Percentiles rank a stretch among this genome's conserved stretches.
Conservation (phyloP, 2,797 vertebrate genomes). For the Acanthopagrus latus region DNA sequence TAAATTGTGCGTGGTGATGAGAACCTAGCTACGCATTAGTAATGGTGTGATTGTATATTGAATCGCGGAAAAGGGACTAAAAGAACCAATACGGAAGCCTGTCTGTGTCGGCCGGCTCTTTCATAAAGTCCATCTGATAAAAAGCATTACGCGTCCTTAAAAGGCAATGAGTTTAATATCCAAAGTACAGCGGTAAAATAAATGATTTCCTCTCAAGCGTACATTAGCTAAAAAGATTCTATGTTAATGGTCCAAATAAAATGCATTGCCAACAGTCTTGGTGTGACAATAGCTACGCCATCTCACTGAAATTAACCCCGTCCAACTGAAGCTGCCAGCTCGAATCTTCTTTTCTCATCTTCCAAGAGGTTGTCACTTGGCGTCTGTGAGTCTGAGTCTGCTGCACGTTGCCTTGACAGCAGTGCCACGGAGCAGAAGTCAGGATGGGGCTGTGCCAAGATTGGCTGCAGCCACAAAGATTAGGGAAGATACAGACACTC, state of each 20-base stretch:
- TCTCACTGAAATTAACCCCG: slow-evolving; percentile 18
- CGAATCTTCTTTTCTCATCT: slow-evolving; percentile 34
- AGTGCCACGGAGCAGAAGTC: slow-evolving; percentile 50
- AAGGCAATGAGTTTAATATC: slow-evolving; percentile 41
- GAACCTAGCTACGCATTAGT: slow-evolving; percentile 68
- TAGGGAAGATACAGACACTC: slow-evolving; percentile 33
- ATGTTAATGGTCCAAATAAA: slow-evolving; percentile 55
- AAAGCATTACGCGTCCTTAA: slow-evolving; percentile 27
- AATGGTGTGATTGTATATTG: slow-evolving; percentile 52
- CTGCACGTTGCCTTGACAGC: slow-evolving; percentile 72
- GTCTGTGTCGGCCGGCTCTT: slow-evolving; percentile 14
- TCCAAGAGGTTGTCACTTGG: slow-evolving; percentile 68
- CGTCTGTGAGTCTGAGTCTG: slow-evolving; percentile 51
- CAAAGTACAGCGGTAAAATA: slow-evolving; percentile 22
- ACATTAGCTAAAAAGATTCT: slow-evolving; percentile 44
- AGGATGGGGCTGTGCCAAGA: slow-evolving; percentile 32
- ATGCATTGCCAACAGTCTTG: slow-evolving; percentile 40
- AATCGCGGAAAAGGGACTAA: slow-evolving; percentile 41
- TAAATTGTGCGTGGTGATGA: slow-evolving; percentile 73
- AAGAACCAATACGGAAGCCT: slow-evolving; percentile 15
- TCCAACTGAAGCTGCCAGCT: slow-evolving; percentile 7
- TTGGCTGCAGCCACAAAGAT: slow-evolving; percentile 48
- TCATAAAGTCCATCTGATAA: slow-evolving; percentile 12
- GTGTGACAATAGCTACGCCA: slow-evolving; percentile 25
- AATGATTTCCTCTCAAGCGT: slow-evolving; percentile 37